Base-by-base conservation (phyloP, 2,888 invertebrate genomes). In the Formica aserva region DNA sequence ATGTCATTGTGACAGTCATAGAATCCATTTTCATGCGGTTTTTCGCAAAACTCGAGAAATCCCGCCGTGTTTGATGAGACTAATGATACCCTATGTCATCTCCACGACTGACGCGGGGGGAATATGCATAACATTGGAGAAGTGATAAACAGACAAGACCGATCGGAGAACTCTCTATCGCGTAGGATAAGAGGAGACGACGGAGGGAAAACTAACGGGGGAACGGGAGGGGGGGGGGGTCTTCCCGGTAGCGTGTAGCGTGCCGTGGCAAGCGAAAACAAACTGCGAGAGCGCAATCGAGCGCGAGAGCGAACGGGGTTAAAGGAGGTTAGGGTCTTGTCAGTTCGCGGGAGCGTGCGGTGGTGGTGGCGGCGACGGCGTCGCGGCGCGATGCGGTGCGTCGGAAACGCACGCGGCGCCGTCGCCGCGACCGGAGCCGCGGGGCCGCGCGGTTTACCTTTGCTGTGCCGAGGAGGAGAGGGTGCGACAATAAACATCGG, bases 401-500 rank as follows among this genome's bases (percentile, higher is more conserved):
- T 35, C 38, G 13, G 1, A 5, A 67, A 26, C 52, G 32, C 38
- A n/a, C 8, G 45, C 45, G 15, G 45, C 67, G 41, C 66, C 66
- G 29, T 41, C 15, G 3, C 45, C 45, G 13, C 41, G 41, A 41
- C 13, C 45, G 45, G 45, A 45, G 48, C 75, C 22, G 35, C 65
- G 22, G 22, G 63, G 9, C n/a, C 55, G 66, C 65, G 35, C 60
- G 85, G 88, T 88, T 93, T 91, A 93, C 93, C 93, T 92, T 87
- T 55, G 84, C 76, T 85, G 83, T 76, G 83, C 83, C 84, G 87
- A 78, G n/a, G 5, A 86, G 22, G 2, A 87, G 82, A 78, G 85
- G 85, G 18, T 91, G 82, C 85, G 85, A 88, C 90, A 76, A 90
- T 91, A 91, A 92, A 92, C 93, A 93, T 92, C 91, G 89, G 89